Evolutionary conservation across 2,888 invertebrate genomes (phyloP), one percentile per base, ranked within the genome.

Genomic region (Pandemis corylana): DNA sequence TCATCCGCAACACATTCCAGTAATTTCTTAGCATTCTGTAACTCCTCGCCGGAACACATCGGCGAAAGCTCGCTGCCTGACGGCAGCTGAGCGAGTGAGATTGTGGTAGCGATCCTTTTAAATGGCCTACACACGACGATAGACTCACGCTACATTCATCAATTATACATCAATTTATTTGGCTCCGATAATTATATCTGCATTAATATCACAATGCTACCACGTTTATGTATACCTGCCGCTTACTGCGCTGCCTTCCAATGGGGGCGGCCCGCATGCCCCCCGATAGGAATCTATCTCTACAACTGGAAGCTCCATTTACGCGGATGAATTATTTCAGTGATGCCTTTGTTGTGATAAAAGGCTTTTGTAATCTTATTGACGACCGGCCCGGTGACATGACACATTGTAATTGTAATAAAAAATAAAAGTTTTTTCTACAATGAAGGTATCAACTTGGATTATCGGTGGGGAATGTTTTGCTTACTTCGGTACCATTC

Each of bases 221-320:
- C 20, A 15, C 9, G 12, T 28, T 28, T 46, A 28, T 12, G 9
- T 41, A 13, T 49, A 56, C 28, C 59, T 28, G 65, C 46, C 46
- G 5, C 46, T 36, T 53, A 66, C 51, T 66, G 28, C 53, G 51
- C 10, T 46, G 13, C 41, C 65, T 65, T 7, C 41, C 41, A 13
- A 49, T 65, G 53, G 53, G 28, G 62, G 49, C 59, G 5, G 51
- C 72, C 72, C 72, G 67, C 72, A 72, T 72, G 28, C 62, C 67
- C 2, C 9, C 63, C 2, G 72, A 67, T 72, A 62, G 53, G 62
- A 13, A 67, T 72, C 72, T 67, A 53, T 61, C 61, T 71, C 46
- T 10, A 61, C 59, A 49, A 67, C 20, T 36, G 62, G 46, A 49
- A 51, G 36, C 56, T 51, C 49, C 42, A 72, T 72, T 64, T 20